These are phyloP conservation scores for Leptodirus hochenwartii DNA, from an alignment of 2,888 invertebrate genomes.

Conservation along the genomic window DNA sequence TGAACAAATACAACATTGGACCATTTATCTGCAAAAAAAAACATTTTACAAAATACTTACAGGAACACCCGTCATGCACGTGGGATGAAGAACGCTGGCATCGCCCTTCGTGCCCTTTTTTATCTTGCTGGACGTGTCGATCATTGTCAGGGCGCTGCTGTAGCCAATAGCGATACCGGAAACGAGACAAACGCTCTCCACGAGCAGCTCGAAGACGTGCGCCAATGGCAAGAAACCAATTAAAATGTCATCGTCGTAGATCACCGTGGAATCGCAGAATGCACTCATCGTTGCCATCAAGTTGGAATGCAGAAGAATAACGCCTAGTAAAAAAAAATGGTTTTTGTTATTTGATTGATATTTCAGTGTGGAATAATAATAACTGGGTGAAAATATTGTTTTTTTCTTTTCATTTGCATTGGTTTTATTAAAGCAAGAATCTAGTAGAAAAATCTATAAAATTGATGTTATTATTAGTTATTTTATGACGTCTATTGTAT, in stretches of 20 bases:
- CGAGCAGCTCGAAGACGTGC: constrained; percentile 89
- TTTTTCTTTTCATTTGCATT: no score
- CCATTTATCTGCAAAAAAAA: no score
- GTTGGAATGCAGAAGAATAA: constrained; percentile 65
- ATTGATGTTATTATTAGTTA: no score
- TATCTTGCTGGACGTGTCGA: constrained; percentile 87
- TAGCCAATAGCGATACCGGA: constrained; percentile 90
- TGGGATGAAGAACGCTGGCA: constrained; percentile 76
- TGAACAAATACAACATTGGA: no score
- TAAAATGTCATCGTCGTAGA: constrained; percentile 59
- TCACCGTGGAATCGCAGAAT: constrained; percentile 60
- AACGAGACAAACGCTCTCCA: constrained; percentile 69
- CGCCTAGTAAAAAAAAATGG: no score
- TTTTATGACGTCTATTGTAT: no score
- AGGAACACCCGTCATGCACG: constrained; percentile 92
- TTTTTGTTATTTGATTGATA: no score
- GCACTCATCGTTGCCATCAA: constrained; percentile 63
- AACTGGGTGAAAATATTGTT: no score
- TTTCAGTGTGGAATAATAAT: no score
- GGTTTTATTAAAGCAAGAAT: no score
- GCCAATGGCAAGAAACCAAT: constrained; percentile 94
- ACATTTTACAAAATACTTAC: constrained; percentile 32
- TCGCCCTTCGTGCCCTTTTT: constrained; percentile 91
- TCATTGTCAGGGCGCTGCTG: constrained; percentile 85
- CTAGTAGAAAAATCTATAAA: no score